Conservation (phyloP, 2,888 invertebrate genomes). For the Coelopa pilipes region DNA sequence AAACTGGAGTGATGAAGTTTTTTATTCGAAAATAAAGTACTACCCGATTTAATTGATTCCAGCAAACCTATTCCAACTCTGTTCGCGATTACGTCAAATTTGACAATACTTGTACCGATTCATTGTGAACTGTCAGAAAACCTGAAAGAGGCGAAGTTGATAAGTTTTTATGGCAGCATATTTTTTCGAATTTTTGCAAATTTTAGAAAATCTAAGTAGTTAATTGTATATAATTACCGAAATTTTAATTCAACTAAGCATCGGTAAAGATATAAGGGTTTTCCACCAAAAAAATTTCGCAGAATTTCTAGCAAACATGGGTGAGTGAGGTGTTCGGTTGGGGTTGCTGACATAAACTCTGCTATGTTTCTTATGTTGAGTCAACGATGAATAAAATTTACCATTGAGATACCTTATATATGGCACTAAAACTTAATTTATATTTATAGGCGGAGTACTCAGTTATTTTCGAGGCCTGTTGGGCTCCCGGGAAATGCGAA, state of each 20-base stretch:
- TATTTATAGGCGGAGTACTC: constrained; percentile 84
- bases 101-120: constrained; percentile 44
- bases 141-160: constrained; percentile 26
- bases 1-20: no score
- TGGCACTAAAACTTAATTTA: constrained; percentile 47
- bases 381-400: neutral
- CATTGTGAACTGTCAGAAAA: constrained; percentile 42
- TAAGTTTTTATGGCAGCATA: constrained; percentile 24
- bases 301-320: constrained; percentile 33
- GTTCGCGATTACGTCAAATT: constrained; percentile 21
- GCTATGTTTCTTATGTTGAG: neutral
- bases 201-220: neutral
- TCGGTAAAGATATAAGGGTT: no score
- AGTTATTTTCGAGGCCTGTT: constrained; percentile 96
- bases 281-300: neutral
- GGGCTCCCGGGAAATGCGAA: constrained; percentile 97
- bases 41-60: no score
- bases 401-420: neutral
- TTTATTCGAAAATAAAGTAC: no score
- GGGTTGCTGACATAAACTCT: neutral
- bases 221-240: neutral
- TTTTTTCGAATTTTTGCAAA: constrained; percentile 19
- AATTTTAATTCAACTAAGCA: neutral
- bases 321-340: constrained; percentile 26
- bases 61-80: constrained; percentile 27